Base-by-base conservation (phyloP, 2,113 vertebrate genomes). In the Peromyscus polionotus region DNA sequence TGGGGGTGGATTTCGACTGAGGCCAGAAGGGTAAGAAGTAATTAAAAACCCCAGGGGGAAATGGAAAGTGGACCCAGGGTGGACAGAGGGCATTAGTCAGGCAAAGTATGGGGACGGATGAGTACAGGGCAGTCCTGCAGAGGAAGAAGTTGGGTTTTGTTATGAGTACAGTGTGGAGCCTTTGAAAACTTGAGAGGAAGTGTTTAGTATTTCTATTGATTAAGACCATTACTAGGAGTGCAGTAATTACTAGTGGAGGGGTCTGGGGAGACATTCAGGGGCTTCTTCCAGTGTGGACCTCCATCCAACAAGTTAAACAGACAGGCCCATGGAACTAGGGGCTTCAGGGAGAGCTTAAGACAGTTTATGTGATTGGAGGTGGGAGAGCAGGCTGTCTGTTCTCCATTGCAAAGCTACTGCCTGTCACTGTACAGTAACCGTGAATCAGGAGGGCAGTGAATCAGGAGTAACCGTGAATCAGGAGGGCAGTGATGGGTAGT, bases 131-230 rank as follows among this genome's bases (percentile, higher is more conserved):
- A 2, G 70, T 26, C 68, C 59, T 70, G 33, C 13, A 33, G 57
- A 95, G 80, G 68, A 80, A 83, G n/a, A 94, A 76, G 88, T 59
- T 94, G 65, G 28, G 22, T 88, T 97, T 95, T 93, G 33, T 94
- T 94, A 16, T 84, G 28, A 95, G 80, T 67, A 28, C 48, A 76
- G 0, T 22, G 1, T 26, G n/a, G 67, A 91, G n/a, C 36, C 63
- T 8, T 9, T 12, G 6, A 79, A 88, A 88, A n/a, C 3, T 59
- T 42, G 76, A 17, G 31, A 65, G 73, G 61, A 59, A 10, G 42
- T n/a, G 28, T 67, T 28, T 48, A 19, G 14, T 17, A 9, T 72
- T 94, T 76, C 72, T 28, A 17, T 84, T 86, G 28, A n/a, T 59
- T 13, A 20, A 28, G 36, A 73, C 4, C 16, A 12, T 72, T 31